Percentiles rank a stretch among this genome's conserved stretches.
phyloP scores from a whole-genome alignment of 2,797 vertebrate genomes.

The Coendou prehensilis region DNA sequence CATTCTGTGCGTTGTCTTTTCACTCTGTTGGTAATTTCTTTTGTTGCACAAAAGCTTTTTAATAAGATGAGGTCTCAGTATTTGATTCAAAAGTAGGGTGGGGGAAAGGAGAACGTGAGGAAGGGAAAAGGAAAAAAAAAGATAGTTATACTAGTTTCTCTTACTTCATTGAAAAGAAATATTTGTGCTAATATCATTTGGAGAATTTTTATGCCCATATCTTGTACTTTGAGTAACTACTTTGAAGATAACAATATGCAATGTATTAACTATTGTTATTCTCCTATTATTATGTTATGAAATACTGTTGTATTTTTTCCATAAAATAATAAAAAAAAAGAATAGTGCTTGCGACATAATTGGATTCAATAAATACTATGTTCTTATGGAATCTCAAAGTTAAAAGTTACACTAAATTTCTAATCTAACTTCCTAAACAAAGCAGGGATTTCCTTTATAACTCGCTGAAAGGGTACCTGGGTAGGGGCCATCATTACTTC shows the following conservation, averaged over 20 bases:
- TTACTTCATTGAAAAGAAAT: too few relatives aligned
- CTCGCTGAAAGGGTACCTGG: background rate
- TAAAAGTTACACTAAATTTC: background rate
- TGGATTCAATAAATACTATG: slow-evolving; percentile 43
- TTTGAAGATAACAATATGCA: too few relatives aligned
- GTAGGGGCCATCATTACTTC: background rate
- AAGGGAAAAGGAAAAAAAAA: too few relatives aligned
- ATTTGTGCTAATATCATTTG: background rate
- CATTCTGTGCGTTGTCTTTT: too few relatives aligned
- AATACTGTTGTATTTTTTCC: background rate
- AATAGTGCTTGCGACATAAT: background rate
- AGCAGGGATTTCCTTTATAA: slow-evolving; percentile 13
- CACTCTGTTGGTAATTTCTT: too few relatives aligned
- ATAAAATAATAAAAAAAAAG: background rate
- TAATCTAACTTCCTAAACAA: background rate
- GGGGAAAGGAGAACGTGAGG: too few relatives aligned
- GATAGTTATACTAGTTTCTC: too few relatives aligned
- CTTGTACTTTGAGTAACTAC: background rate
- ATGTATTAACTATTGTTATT: too few relatives aligned
- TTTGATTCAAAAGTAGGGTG: too few relatives aligned
- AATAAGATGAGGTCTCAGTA: too few relatives aligned
- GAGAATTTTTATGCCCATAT: background rate
- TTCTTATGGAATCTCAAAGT: background rate
- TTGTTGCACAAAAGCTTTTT: too few relatives aligned
- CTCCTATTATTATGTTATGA: background rate